Percentiles rank a stretch among this genome's conserved stretches.
Evolutionary conservation across 2,113 vertebrate species (phyloP).

Genomic region (Petaurus breviceps): DNA sequence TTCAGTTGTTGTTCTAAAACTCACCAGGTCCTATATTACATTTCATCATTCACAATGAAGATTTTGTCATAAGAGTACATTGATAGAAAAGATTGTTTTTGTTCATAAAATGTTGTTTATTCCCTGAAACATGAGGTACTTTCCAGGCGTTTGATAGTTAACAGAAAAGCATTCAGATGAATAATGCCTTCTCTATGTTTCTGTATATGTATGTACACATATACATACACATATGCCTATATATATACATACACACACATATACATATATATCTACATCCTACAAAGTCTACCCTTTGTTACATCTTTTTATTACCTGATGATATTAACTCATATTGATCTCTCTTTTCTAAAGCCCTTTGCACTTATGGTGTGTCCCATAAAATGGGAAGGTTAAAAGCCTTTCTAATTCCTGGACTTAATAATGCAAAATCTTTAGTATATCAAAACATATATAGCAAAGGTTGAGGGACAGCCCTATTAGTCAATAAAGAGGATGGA

Average conservation of each 20-base stretch:
- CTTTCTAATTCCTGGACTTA: no score
- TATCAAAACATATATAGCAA: no score
- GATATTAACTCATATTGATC: background rate
- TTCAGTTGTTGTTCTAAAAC: background rate
- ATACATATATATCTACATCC: background rate
- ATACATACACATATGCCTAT: rapidly evolving
- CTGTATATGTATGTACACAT: no score
- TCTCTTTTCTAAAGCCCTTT: background rate
- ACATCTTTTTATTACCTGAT: background rate
- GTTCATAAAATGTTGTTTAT: background rate
- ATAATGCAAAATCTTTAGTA: no score
- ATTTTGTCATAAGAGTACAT: background rate
- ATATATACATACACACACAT: background rate
- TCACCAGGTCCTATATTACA: background rate
- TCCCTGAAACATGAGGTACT: background rate
- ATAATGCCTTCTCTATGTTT: background rate
- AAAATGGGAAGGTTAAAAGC: no score
- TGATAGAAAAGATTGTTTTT: background rate
- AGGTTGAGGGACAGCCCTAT: no score
- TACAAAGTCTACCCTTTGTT: background rate
- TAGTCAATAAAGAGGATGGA: background rate
- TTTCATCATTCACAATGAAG: background rate
- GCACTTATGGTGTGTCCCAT: no score
- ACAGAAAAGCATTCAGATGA: background rate
- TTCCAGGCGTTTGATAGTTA: background rate